Evolutionary conservation across 1,140 invertebrate genomes (phyloP).

Genomic region (Drosophila insularis): DNA sequence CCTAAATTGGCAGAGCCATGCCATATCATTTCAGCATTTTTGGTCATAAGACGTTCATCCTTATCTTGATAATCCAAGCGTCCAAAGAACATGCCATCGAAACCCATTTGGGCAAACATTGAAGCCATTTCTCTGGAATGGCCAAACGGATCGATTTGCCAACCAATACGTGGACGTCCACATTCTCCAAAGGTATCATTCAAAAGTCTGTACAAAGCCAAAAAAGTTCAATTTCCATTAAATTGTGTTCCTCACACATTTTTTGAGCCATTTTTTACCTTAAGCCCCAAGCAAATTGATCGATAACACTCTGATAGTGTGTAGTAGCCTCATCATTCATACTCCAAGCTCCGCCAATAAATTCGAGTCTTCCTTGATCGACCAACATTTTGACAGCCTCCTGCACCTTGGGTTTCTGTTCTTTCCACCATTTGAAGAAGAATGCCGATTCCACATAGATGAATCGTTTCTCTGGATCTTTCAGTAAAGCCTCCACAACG

Average conservation of each 20-base stretch:
- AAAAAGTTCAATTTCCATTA: not conserved
- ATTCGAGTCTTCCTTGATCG: constrained; percentile 91
- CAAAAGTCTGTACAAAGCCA: constrained; percentile 83
- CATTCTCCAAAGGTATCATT: constrained; percentile 93
- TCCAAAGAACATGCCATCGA: constrained; percentile 94
- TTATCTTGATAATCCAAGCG: constrained; percentile 96
- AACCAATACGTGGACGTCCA: constrained; percentile 90
- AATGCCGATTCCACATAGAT: constrained; percentile 93
- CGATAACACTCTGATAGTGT: constrained; percentile 97
- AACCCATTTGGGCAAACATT: constrained; percentile 91
- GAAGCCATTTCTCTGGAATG: constrained; percentile 93
- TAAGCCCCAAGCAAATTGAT: constrained; percentile 93
- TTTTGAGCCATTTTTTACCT: constrained; percentile 28
- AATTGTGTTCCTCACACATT: no score
- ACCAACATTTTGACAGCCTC: constrained; percentile 87
- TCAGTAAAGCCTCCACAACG: constrained; percentile 89
- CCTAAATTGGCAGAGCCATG: constrained; percentile 64
- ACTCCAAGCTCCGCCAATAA: constrained; percentile 93
- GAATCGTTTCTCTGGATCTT: constrained; percentile 88
- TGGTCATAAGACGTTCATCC: constrained; percentile 83
- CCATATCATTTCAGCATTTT: constrained; percentile 85
- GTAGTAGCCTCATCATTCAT: constrained; percentile 97
- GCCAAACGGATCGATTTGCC: constrained; percentile 98
- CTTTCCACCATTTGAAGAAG: constrained; percentile 96
- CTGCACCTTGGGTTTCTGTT: constrained; percentile 86